Evolutionary conservation across 2,113 vertebrate genomes (phyloP).

Genomic region (Peromyscus polionotus): DNA sequence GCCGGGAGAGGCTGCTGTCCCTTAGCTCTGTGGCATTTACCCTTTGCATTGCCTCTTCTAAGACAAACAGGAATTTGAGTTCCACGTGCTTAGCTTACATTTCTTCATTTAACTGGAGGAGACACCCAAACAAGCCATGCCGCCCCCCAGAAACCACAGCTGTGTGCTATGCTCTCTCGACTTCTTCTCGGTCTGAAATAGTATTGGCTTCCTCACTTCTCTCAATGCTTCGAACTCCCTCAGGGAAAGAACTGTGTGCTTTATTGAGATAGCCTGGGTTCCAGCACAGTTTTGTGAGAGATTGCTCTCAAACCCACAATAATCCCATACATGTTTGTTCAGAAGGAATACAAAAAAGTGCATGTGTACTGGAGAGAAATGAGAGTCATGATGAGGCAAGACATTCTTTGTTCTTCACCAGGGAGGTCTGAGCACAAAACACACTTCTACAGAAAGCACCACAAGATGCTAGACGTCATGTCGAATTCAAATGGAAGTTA

Average conservation of each 20-base stretch:
- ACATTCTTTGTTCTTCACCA: neutral
- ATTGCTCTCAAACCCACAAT: neutral
- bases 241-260: neutral
- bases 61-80: neutral
- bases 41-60: neutral
- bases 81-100: neutral
- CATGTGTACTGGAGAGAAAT: neutral
- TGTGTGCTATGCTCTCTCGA: neutral
- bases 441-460: neutral
- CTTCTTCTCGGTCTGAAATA: neutral
- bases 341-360: slow-evolving; percentile 13
- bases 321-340: neutral
- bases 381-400: neutral
- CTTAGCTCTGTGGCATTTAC: neutral
- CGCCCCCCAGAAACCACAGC: neutral
- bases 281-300: neutral
- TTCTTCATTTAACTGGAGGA: neutral
- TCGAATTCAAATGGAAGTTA: slow-evolving; percentile 55
- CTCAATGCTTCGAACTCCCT: neutral
- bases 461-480: neutral
- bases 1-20: neutral
- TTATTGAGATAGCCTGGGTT: neutral
- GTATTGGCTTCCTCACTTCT: neutral
- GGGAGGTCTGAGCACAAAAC: neutral
- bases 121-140: neutral